Conservation (phyloP, 2,113 vertebrate genomes). For the Clarias macrocephalus region DNA sequence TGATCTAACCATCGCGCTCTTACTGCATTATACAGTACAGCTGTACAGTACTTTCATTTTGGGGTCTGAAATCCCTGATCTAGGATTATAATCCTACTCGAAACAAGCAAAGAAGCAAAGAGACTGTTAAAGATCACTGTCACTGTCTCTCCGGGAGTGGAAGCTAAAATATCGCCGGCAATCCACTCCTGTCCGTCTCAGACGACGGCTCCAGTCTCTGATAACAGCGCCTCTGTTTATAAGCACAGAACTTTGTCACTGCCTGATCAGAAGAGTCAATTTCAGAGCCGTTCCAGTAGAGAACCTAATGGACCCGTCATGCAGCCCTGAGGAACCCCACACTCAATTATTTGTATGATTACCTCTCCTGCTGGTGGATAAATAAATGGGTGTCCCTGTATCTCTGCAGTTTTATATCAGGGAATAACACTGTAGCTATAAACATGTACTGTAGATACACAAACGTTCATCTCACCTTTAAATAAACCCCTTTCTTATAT, state of each 20-base stretch:
- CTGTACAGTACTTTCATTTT: conserved; percentile 27
- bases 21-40: conserved; percentile 21
- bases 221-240: conserved; percentile 37
- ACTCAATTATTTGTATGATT: conserved; percentile 37
- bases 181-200: conserved; percentile 5
- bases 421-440: conserved; percentile 52
- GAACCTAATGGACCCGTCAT: conserved; percentile 38
- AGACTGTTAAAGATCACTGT: conserved; percentile 18
- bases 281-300: conserved; percentile 31
- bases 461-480: conserved; percentile 38
- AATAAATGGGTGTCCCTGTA: conserved; percentile 42
- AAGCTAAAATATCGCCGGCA: background rate
- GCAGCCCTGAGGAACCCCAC: conserved; percentile 33
- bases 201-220: conserved; percentile 34
- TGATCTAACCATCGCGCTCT: background rate
- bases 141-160: conserved; percentile 5
- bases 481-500: conserved; percentile 51
- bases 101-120: conserved; percentile 22
- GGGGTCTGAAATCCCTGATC: background rate
- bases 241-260: conserved; percentile 52
- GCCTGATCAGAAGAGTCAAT: conserved; percentile 40
- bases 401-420: conserved; percentile 51
- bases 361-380: conserved; percentile 33
- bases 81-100: conserved; percentile 21
- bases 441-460: conserved; percentile 50